Base-by-base conservation (phyloP, 2,888 invertebrate genomes). In the Eristalis intricaria region DNA sequence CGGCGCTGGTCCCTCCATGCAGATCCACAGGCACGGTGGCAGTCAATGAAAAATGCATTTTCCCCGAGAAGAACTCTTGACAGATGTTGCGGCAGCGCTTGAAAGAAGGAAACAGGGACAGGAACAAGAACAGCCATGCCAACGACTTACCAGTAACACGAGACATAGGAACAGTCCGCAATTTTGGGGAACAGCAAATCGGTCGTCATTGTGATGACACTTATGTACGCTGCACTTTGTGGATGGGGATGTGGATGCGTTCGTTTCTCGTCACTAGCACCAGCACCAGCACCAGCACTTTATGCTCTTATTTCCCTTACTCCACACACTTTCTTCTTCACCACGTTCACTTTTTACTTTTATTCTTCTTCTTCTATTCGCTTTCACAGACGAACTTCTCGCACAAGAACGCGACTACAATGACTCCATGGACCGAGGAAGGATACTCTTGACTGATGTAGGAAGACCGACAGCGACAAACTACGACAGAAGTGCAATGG, bases 101-200 rank as follows among this genome's bases (percentile, higher is more conserved):
- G 40, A 64, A 35, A 43, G 84, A 69, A 23, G 22, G 15, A 32
- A 82, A n/a, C 19, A 77, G 15, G 11, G 43, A 22, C 40, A 13
- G 19, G 32, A 23, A 22, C 19, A 19, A 50, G 50, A 50, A 50
- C 19, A 50, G 4, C n/a, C n/a, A 43, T 43, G 19, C 5, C 10
- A 61, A 35, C 19, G 79, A 93, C 95, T 95, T 94, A 96, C 97
- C 97, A 97, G 93, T 97, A 97, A 94, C 97, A 97, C 91, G 96
- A 96, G 90, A 97, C 97, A 93, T 97, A 97, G 90, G 96, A 95
- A 93, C 97, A 97, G 90, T 97, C 97, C 78, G 95, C 94, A 91
- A 96, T 95, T 94, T 96, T 96, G 69, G 96, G 94, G 93, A 97
- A 96, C 89, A 96, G 85, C 89, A 92, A 90, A 89, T 92, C 92